A percentile compares a stretch with the other conserved stretches of the same genome.
Conservation (phyloP, 2,797 vertebrate genomes). For the Cyprinodon diabolis region DNA sequence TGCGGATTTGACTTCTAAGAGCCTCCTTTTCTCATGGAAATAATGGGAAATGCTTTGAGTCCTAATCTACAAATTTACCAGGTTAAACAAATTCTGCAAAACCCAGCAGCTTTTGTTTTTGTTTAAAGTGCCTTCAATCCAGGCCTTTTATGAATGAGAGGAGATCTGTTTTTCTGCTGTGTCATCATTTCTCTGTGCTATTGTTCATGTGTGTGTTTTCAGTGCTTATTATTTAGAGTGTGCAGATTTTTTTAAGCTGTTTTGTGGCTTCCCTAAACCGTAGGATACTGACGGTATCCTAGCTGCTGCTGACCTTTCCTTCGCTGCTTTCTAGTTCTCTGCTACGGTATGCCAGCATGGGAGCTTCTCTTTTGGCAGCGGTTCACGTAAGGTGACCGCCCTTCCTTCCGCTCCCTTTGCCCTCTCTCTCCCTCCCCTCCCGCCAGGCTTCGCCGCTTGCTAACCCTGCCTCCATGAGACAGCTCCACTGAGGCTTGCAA, state of each 20-base stretch:
- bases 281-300: slow-evolving; percentile 24
- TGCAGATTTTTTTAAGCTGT: background rate
- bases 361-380: slow-evolving; percentile 58
- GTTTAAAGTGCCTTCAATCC: slow-evolving; percentile 16
- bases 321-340: slow-evolving; percentile 75
- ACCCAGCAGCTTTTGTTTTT: slow-evolving; percentile 22
- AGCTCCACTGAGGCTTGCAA: slow-evolving; percentile 84
- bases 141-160: slow-evolving; percentile 48
- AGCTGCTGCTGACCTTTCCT: slow-evolving; percentile 54
- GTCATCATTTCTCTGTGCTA: slow-evolving; percentile 52
- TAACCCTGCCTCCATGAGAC: slow-evolving; percentile 78
- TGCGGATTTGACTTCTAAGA: slow-evolving; percentile 54
- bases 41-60: slow-evolving; percentile 40
- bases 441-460: slow-evolving; percentile 65
- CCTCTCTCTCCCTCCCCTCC: slow-evolving; percentile 26
- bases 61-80: slow-evolving; percentile 45
- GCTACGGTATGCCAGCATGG: slow-evolving; percentile 51
- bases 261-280: too few relatives aligned
- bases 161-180: slow-evolving; percentile 36
- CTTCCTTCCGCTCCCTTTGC: slow-evolving; percentile 13
- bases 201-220: slow-evolving; percentile 41
- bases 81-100: slow-evolving; percentile 33
- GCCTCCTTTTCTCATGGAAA: slow-evolving; percentile 41
- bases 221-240: slow-evolving; percentile 33
- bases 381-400: slow-evolving; percentile 78